These are phyloP conservation scores for Pyrocoelia pectoralis DNA, from an alignment of 2,888 invertebrate species.

Conservation along the genomic window DNA sequence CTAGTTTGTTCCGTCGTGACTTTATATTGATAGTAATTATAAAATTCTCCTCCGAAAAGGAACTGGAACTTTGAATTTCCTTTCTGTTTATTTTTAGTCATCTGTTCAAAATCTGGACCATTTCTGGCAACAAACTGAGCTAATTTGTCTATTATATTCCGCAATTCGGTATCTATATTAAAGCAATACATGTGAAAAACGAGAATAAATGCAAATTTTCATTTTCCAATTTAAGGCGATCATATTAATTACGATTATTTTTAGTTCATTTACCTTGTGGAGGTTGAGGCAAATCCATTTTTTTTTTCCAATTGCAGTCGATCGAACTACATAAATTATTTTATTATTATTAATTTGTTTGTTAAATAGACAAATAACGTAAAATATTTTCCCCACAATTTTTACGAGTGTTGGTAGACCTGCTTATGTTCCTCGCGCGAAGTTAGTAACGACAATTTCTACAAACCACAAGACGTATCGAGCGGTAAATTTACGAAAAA, in stretches of 20 bases:
- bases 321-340: not conserved
- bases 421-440: no score
- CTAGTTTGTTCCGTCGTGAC: conserved; percentile 94
- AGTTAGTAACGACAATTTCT: no score
- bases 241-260: conserved; percentile 33
- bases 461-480: no score
- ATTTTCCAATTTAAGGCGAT: conserved; percentile 15
- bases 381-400: no score
- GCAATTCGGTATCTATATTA: conserved; percentile 86
- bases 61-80: conserved; percentile 98
- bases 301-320: not conserved
- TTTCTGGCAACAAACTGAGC: conserved; percentile 99
- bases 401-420: not conserved
- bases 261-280: conserved; percentile 65
- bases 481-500: no score
- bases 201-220: conserved; percentile 15
- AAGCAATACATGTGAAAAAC: conserved; percentile 21
- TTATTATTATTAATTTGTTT: not conserved
- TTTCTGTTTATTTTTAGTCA: conserved; percentile 98
- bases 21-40: conserved; percentile 96
- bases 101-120: conserved; percentile 99
- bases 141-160: conserved; percentile 97
- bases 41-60: conserved; percentile 94
- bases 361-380: not conserved
- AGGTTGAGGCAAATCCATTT: conserved; percentile 65